Percentiles rank a stretch among this genome's conserved stretches.
Conservation (phyloP, 2,113 vertebrate species). For the Dipodomys stephensi region DNA sequence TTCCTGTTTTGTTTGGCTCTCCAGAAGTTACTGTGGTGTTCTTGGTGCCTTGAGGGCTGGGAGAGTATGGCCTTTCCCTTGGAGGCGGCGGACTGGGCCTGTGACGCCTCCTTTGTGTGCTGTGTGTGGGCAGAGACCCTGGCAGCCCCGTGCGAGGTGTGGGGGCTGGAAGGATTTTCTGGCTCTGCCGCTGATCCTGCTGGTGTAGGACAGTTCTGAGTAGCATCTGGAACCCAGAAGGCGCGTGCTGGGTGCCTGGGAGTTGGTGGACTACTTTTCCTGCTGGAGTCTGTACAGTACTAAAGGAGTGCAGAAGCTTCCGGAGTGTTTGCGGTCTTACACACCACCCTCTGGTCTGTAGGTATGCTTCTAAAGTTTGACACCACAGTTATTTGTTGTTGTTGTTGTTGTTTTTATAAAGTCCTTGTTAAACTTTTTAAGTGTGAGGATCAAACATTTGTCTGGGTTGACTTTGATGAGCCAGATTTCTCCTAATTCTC, state of each 20-base stretch:
- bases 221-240: background rate
- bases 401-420: background rate
- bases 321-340: background rate
- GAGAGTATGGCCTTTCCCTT: background rate
- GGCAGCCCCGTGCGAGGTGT: rapidly evolving
- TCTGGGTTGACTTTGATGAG: background rate
- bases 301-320: background rate
- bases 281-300: no score
- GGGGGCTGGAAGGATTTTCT: no score
- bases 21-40: slow-evolving; percentile 36
- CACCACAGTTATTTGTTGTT: background rate
- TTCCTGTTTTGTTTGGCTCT: slow-evolving; percentile 62
- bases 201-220: background rate
- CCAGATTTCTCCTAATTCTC: background rate
- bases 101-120: background rate
- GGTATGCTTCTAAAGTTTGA: no score
- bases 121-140: background rate
- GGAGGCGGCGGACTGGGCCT: background rate
- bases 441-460: no score
- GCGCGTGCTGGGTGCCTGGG: background rate
- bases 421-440: background rate
- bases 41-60: background rate
- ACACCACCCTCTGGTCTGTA: background rate
- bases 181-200: background rate
- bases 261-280: no score